Base-by-base conservation (phyloP, 2,797 vertebrate species). In the Ptychadena robeensis region DNA sequence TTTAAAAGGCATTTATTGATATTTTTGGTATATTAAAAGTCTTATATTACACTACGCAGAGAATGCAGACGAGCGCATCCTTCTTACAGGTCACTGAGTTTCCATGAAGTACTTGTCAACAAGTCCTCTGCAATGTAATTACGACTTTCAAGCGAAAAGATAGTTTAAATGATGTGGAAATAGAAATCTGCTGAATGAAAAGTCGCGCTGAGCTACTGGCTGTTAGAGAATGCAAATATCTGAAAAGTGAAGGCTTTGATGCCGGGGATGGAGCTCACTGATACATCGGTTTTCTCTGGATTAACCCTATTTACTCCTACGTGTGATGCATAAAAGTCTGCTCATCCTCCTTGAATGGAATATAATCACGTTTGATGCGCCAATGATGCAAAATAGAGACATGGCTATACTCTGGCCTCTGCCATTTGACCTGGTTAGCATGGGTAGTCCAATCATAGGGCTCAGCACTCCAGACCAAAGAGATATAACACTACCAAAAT, bases 151-250 rank as follows among this genome's bases (percentile, higher is more conserved):
- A 57, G 75, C 69, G 67, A 70, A 73, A 69, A 61, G 28, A 3
- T 37, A 18, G 14, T 79, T 73, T 66, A 73, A 73, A 83, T 83
- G 75, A 66, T 40, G 38, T 31, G 40, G 37, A 72, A 65, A 78
- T 73, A 38, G 3, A 72, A 78, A 73, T 38, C 38, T 65, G 37
- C 65, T 22, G 30, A 72, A n/a, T 12, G 57, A 77, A 64, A 37
- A 72, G 48, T 64, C 61, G 65, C 81, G 65, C 15, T 3, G 35
- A 70, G 66, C 48, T 63, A 73, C 8, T 22, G 2, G 30, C 37
- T 28, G 18, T 27, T 32, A 22, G 25, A n/a, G 48, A 44, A 40
- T 31, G 30, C 12, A 80, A n/a, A 69, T 22, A 32, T 37, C 35
- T 59, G 53, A 61, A 61, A 61, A 1, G 1, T 44, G 1, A 35